Conservation (phyloP, 2,888 invertebrate species). For the Odontocerum albicorne region DNA sequence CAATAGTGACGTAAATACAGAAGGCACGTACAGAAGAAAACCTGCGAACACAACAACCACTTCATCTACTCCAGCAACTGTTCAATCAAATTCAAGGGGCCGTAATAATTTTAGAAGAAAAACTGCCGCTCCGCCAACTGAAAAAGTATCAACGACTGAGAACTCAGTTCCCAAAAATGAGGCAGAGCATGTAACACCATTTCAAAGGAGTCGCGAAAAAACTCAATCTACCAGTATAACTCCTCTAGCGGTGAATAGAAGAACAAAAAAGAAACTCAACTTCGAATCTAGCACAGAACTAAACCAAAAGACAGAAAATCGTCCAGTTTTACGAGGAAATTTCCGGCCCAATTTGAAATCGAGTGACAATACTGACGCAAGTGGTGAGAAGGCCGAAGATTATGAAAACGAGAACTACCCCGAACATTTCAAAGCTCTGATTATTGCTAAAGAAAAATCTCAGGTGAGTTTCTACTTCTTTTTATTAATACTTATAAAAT, state of each 20-base stretch:
- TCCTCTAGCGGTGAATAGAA: slow-evolving; percentile 13
- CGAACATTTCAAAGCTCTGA: slow-evolving; percentile 64
- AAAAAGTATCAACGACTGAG: background rate
- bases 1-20: slow-evolving; percentile 11
- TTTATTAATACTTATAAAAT: too few species aligned
- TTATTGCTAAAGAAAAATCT: slow-evolving; percentile 61
- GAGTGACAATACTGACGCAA: background rate
- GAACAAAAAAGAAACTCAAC: slow-evolving; percentile 11
- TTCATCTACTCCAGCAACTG: slow-evolving; percentile 3
- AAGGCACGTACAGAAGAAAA: background rate
- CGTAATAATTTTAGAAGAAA: slow-evolving; percentile 23
- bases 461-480: slow-evolving; percentile 46
- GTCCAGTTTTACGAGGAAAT: slow-evolving; percentile 17
- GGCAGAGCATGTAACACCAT: background rate
- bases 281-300: slow-evolving; percentile 10
- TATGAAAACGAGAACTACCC: slow-evolving; percentile 67
- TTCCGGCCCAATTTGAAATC: slow-evolving; percentile 20
- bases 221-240: background rate
- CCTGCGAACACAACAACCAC: background rate
- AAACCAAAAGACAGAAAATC: slow-evolving; percentile 15
- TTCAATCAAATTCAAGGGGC: slow-evolving; percentile 1
- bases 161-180: background rate
- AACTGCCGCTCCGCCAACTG: background rate
- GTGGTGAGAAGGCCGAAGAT: slow-evolving; percentile 46
- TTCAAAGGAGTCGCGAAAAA: background rate